Conservation (phyloP, 2,888 invertebrate genomes). For the Saturnia pavonia region DNA sequence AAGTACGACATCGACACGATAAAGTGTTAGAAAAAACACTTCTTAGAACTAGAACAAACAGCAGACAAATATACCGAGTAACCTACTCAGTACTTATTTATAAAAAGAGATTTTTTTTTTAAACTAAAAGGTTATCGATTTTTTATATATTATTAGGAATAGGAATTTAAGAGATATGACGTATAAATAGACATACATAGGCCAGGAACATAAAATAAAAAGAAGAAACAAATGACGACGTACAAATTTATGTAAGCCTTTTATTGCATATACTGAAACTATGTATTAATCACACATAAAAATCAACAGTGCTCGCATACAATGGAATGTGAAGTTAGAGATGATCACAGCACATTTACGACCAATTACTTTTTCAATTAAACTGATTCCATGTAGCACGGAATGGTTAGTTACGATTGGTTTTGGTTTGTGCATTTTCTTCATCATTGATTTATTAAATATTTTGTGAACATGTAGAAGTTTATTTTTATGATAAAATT, state of each 20-base stretch:
- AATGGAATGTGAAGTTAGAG: slow-evolving; percentile 55
- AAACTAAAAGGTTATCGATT: not conserved
- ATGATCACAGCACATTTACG: slow-evolving; percentile 39
- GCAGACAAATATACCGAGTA: too few relatives aligned
- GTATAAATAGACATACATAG: not conserved
- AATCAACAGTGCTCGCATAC: slow-evolving; percentile 50
- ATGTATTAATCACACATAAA: slow-evolving; percentile 32
- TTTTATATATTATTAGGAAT: not conserved
- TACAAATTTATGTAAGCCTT: slow-evolving; percentile 9
- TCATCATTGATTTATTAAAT: not conserved
- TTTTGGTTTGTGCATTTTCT: slow-evolving; percentile 43
- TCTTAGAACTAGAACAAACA: too few relatives aligned
- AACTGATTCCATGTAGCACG: slow-evolving; percentile 34
- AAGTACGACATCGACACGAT: too few relatives aligned
- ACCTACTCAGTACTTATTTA: too few relatives aligned
- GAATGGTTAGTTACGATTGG: slow-evolving; percentile 28
- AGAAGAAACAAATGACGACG: not conserved
- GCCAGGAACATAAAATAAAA: not conserved
- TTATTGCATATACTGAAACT: slow-evolving; percentile 15
- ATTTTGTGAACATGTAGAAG: not conserved
- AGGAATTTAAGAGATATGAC: not conserved
- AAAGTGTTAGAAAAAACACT: too few relatives aligned
- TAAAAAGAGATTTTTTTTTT: not conserved
- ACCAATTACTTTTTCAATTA: slow-evolving; percentile 48
- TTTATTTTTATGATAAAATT: not conserved